Percentiles rank a stretch among this genome's conserved stretches.
phyloP scores from a whole-genome alignment of 2,797 vertebrate genomes.

The Peromyscus eremicus region DNA sequence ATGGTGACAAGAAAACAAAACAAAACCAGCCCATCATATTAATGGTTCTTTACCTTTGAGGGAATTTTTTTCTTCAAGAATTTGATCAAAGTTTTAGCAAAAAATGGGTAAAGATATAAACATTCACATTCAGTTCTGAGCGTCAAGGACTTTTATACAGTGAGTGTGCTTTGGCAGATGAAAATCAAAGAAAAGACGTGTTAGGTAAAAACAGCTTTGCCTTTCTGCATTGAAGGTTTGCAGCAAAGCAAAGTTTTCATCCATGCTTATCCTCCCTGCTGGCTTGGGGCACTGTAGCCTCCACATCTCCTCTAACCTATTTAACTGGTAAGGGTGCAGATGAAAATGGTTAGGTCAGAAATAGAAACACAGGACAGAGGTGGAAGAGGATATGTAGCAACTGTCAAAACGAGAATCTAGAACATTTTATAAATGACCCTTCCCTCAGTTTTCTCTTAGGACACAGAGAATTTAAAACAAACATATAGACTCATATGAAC shows the following conservation, averaged over 20 bases:
- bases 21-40: background rate
- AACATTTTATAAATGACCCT: background rate
- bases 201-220: background rate
- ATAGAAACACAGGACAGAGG: background rate
- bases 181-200: background rate
- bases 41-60: background rate
- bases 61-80: background rate
- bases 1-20: background rate
- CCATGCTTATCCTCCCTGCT: background rate
- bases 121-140: background rate
- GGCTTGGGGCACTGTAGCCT: background rate
- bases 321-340: background rate
- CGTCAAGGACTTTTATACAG: background rate
- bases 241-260: background rate
- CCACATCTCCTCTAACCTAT: slow-evolving; percentile 8
- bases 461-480: background rate
- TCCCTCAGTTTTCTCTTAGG: background rate
- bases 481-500: background rate
- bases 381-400: background rate
- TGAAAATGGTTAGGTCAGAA: background rate
- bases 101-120: background rate
- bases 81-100: background rate
- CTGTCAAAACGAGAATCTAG: slow-evolving; percentile 6
- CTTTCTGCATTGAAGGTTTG: background rate
- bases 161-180: background rate